Evolutionary conservation across 2,113 vertebrate species (phyloP).

Genomic region (Pardalotus punctatus): DNA sequence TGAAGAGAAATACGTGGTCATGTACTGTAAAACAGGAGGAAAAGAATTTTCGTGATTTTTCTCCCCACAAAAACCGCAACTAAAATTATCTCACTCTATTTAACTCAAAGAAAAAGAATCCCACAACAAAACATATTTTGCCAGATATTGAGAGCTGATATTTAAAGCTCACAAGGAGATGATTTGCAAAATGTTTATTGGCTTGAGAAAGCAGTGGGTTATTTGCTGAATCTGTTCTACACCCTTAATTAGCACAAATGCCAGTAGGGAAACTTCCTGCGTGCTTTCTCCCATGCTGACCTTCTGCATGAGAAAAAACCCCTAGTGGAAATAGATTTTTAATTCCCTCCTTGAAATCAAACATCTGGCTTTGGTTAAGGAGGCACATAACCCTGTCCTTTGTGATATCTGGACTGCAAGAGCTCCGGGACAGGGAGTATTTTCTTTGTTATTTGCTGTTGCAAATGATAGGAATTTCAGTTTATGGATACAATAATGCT

Average conservation of each 20-base stretch:
- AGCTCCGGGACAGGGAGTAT: not conserved
- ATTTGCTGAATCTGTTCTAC: slow-evolving; percentile 23
- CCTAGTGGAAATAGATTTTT: slow-evolving; percentile 33
- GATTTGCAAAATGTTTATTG: slow-evolving; percentile 27
- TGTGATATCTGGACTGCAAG: not conserved
- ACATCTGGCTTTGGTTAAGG: slow-evolving; percentile 44
- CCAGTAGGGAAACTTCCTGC: slow-evolving; percentile 44
- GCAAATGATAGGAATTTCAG: not conserved
- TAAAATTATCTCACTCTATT: not conserved
- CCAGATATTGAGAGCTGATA: not conserved
- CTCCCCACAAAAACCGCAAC: not conserved
- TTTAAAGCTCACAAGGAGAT: slow-evolving; percentile 1
- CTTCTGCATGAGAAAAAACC: slow-evolving; percentile 39
- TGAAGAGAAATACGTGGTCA: not conserved
- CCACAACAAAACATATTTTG: not conserved
- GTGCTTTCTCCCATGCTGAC: slow-evolving; percentile 1
- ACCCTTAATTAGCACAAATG: slow-evolving; percentile 40
- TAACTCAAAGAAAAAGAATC: not conserved
- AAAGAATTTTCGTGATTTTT: not conserved
- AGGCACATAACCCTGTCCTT: not conserved
- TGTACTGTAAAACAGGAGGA: not conserved
- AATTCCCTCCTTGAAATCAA: slow-evolving; percentile 22
- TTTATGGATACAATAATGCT: not conserved
- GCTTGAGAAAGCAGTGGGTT: slow-evolving; percentile 16
- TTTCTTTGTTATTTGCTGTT: not conserved